Evolutionary conservation across 1,140 invertebrate genomes (phyloP), one percentile per base, ranked within the genome.

Genomic region (Drosophila setifemur): DNA sequence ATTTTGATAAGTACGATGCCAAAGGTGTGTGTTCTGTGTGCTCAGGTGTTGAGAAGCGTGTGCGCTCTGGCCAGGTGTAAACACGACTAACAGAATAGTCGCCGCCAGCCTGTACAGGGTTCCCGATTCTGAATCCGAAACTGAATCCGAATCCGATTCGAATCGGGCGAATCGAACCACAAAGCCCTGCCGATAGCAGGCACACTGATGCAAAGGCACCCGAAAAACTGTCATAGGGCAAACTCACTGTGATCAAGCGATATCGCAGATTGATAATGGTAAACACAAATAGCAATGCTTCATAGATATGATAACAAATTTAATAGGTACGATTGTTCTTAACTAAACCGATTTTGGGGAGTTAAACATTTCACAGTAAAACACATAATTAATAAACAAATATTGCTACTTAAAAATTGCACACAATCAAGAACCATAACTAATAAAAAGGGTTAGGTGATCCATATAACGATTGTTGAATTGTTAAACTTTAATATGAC

Each of bases 81-180:
- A 53, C 42, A 78, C 64, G 58, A 83, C 70, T 83, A 79, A 79
- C 50, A 29, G 54, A 33, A 55, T 42, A 37, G 11, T 49, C 79
- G 49, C 3, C 37, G 79, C 63, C 43, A 70, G 64, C 70, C 70
- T 58, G 25, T 44, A 66, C 67, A 25, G 25, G 12, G 26, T n/a
- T n/a, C n/a, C 31, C 28, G 21, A 33, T 37, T 18, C 14, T 52
- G 7, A 33, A 25, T 43, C 18, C 16, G 7, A 40, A n/a, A 35
- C 31, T 44, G 21, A 33, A 28, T 18, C 14, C 57, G 7, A 33
- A 25, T 43, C 18, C 16, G 7, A 40, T 11, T 8, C 23, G n/a
- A 29, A 33, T 2, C 28, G 11, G 23, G 19, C 14, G 8, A 23
- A 11, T 5, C 19, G 60, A 37, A 25, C 14, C 23, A 14, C 21